Base-by-base conservation (phyloP, 2,113 vertebrate species). In the Plecturocebus donacophilus region DNA sequence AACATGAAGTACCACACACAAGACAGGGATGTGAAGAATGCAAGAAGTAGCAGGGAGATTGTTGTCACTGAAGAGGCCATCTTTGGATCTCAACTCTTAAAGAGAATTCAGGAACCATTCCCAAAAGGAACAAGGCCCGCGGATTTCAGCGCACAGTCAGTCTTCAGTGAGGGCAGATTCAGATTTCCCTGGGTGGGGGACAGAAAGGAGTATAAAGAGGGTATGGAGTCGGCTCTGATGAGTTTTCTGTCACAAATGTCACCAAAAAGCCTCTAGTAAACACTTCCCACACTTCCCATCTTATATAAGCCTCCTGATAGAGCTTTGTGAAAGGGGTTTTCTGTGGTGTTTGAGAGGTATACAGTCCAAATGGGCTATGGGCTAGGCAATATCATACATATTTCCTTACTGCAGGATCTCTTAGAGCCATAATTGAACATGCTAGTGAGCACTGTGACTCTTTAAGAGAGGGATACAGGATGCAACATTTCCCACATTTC, bases 81-180 rank as follows among this genome's bases (percentile, higher is more conserved):
- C 98, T 99, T 98, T 98, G 98, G 98, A 97, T 98, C 96, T 97
- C 95, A 96, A 97, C 92, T 97, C 97, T 97, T 95, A 95, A 92
- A 95, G 96, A 96, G 68, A 96, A 94, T 95, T 97, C 90, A 86
- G 68, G 76, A 98, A 92, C 90, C 32, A 56, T 95, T 61, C 45
- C 83, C 81, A 90, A 92, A 64, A 95, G 64, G 84, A 95, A 97
- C 0, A 47, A 80, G 56, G 83, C 90, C 93, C 45, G 91, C 32
- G 1, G 97, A 94, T 45, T 87, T 87, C 89, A 83, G 75, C 92
- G 40, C 86, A 64, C 45, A 2, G 71, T 98, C 98, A 99, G 89
- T 99, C 98, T 98, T 99, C 98, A 73, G 96, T 96, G 89, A 98
- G 98, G 94, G 98, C 89, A 94, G 98, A 95, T 97, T 99, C 99